phyloP scores from a whole-genome alignment of 2,888 invertebrate genomes.

The Eilema sororculum region DNA sequence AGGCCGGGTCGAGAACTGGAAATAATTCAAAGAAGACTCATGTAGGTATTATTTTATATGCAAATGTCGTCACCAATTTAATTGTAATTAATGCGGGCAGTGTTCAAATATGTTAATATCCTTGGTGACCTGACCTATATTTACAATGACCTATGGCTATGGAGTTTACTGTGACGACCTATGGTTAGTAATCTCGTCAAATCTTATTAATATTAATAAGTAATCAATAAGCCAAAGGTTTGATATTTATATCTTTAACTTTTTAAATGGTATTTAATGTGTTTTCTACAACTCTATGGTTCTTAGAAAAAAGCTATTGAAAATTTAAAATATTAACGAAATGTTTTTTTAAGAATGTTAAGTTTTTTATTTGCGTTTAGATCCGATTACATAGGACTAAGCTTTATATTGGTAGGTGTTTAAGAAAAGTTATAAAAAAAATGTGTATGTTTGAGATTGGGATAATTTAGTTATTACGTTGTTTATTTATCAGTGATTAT shows the following conservation, averaged over 20 bases:
- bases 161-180: not conserved
- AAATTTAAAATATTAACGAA: not conserved
- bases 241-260: not conserved
- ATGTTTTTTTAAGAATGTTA: no score
- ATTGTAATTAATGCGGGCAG: slow-evolving; percentile 15
- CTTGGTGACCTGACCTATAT: slow-evolving; percentile 13
- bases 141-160: slow-evolving; percentile 7
- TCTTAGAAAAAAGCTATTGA: not conserved
- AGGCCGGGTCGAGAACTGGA: not conserved
- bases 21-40: not conserved
- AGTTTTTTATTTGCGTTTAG: no score
- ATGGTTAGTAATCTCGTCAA: slow-evolving; percentile 4
- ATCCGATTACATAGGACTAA: no score
- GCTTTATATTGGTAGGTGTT: no score
- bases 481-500: not conserved
- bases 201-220: slow-evolving; percentile 8
- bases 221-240: not conserved
- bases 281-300: not conserved
- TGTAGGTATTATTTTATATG: slow-evolving; percentile 9
- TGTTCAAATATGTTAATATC: slow-evolving; percentile 6
- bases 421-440: no score
- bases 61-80: slow-evolving; percentile 13
- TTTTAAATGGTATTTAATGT: not conserved
- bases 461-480: not conserved
- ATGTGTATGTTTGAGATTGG: not conserved